Evolutionary conservation across 2,113 vertebrate genomes (phyloP), one percentile per base, ranked within the genome.

Genomic region (Phodopus roborovskii): DNA sequence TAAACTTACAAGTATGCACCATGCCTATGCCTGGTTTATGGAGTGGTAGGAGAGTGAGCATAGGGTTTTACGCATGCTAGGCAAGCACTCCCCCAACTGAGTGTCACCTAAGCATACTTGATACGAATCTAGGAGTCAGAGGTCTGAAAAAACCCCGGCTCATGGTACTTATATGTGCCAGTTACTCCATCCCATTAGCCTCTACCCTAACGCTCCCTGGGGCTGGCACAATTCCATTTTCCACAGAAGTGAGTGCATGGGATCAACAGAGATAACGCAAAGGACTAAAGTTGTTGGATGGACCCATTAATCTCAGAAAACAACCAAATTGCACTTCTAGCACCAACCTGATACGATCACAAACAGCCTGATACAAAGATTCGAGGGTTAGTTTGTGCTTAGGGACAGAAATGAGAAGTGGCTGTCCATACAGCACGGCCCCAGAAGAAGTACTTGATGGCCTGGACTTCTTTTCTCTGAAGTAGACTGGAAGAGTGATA

Each of bases 371-470:
- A 94, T 99, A 99, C 88, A 99, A 98, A 73, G 98, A 97, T 36
- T 99, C 99, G 58, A 99, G 98, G 3, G 99, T 98, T 53, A 99
- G 99, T 97, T 99, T 99, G 77, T 99, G 99, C 91, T 99, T 99
- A 45, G 98, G 98, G 95, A 99, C 99, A 15, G 99, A 99, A 97
- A 99, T 98, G 68, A 99, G 97, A 12, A 99, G 98, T 10, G 99
- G 99, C 95, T 99, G 99, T n/a, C 99, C 99, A 86, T 99, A 99
- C 0, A 99, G 98, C 94, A 99, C 92, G 2, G 99, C 99, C 97
- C 99, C 99, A 0, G 99, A 94, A 70, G 99, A 99, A 83, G 97
- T 98, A 96, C 98, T 99, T 0, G 98, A 98, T 0, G 99, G 99
- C 89, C 99, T 99, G 78, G 98, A 85, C 96, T 99, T 99, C 97